Evolutionary conservation across 2,113 vertebrate genomes (phyloP).

Genomic region (Sapajus apella): DNA sequence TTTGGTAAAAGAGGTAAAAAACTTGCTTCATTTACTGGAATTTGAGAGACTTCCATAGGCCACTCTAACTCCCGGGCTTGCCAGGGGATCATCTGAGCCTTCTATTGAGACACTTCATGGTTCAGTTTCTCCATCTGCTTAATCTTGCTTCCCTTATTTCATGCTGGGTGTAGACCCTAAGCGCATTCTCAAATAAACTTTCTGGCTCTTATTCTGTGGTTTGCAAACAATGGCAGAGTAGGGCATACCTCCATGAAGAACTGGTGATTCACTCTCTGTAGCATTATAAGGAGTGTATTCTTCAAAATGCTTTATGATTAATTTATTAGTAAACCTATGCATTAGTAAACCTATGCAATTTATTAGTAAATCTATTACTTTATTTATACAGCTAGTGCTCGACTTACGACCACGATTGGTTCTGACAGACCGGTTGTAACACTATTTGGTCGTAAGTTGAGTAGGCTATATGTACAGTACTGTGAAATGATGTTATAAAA

Average conservation of each 20-base stretch:
- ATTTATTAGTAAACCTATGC: neutral
- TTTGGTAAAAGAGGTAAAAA: neutral
- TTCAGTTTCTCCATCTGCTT: neutral
- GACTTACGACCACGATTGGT: too few species aligned
- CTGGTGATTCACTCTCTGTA: neutral
- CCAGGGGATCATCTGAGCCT: neutral
- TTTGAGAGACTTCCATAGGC: neutral
- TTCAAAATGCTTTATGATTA: neutral
- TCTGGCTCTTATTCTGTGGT: neutral
- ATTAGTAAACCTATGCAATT: neutral
- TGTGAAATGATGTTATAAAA: too few species aligned
- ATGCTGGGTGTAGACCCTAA: neutral
- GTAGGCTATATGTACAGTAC: too few species aligned
- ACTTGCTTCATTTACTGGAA: neutral
- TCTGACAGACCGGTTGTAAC: too few species aligned
- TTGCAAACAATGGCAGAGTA: fast-evolving
- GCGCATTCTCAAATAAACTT: neutral
- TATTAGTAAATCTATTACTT: neutral
- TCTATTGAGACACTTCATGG: neutral
- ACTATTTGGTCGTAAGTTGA: too few species aligned
- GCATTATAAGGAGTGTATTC: neutral
- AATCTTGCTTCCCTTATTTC: neutral
- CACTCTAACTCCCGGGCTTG: neutral
- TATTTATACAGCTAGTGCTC: too few species aligned
- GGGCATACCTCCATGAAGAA: neutral